Evolutionary conservation across 2,113 vertebrate genomes (phyloP).

Genomic region (Gambusia holbrooki): DNA sequence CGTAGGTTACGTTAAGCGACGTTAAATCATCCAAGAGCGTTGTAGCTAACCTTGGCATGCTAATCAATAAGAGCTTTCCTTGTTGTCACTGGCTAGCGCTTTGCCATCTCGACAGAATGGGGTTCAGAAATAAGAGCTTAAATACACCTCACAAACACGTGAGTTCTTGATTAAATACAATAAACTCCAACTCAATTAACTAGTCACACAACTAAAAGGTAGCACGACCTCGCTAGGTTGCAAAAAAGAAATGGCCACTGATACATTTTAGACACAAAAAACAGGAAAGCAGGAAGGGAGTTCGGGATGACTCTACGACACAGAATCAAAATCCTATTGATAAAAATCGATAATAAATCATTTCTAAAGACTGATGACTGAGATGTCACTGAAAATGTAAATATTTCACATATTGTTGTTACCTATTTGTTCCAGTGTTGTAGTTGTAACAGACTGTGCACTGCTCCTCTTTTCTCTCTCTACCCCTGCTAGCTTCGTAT

Average conservation of each 20-base stretch:
- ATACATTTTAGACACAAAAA: slow-evolving; percentile 77
- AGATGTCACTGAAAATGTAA: slow-evolving; percentile 58
- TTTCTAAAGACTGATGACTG: slow-evolving; percentile 33
- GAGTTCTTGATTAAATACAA: not conserved
- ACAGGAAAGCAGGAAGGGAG: slow-evolving; percentile 79
- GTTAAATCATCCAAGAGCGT: slow-evolving; percentile 65
- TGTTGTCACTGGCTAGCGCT: slow-evolving; percentile 47
- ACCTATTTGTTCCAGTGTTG: slow-evolving; percentile 84
- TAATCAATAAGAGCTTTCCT: slow-evolving; percentile 65
- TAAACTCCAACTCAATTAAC: slow-evolving; percentile 21
- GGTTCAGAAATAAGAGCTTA: slow-evolving; percentile 3
- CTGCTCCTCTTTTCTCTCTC: slow-evolving; percentile 77
- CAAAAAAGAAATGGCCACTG: slow-evolving; percentile 79
- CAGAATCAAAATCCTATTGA: slow-evolving; percentile 36
- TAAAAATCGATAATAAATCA: slow-evolving; percentile 44
- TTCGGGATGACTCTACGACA: slow-evolving; percentile 74
- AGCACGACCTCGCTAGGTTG: slow-evolving; percentile 56
- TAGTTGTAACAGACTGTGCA: slow-evolving; percentile 83
- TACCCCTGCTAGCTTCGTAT: slow-evolving; percentile 73
- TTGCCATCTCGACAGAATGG: slow-evolving; percentile 43
- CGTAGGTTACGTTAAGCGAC: slow-evolving; percentile 59
- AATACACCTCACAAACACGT: not conserved
- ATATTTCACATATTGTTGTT: slow-evolving; percentile 73
- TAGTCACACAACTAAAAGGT: slow-evolving; percentile 49
- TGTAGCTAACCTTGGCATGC: slow-evolving; percentile 64